Evolutionary conservation across 2,113 vertebrate genomes (phyloP), one percentile per base, ranked within the genome.

Genomic region (Hippocampus guttulatus): DNA sequence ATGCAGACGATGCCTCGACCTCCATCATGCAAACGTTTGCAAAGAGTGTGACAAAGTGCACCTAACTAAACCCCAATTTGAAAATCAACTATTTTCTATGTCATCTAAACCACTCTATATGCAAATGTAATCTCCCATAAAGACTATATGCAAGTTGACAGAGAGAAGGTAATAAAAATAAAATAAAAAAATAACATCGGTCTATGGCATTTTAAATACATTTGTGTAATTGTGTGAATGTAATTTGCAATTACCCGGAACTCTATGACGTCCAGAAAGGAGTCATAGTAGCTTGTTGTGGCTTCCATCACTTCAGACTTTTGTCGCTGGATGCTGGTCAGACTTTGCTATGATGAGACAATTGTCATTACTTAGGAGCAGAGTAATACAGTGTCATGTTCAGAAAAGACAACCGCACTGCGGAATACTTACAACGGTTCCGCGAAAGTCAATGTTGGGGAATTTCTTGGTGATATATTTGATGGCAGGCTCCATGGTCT

Each of bases 401-500:
- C 27, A 21, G 3, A 49, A 1, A 8, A 60, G 33, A 55, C 3
- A 54, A 23, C 3, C 23, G 2, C 25, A 8, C 5, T 23, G 2
- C 25, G 3, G 1, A 55, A 38, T 41, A 81, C 92, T 92, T 77
- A 97, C 96, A 85, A 92, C 93, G 87, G 89, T 93, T 78, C 93
- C 92, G 68, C 95, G 92, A 74, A 93, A 90, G 74, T 97, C 95
- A 64, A 97, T 90, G 80, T 88, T 95, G 54, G 96, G 95, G 71
- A 97, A 97, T 82, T 96, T 97, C 88, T 96, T 96, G 89, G 92
- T 95, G 88, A 98, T 95, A 76, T 95, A 94, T 77, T 96, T 97
- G 73, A 95, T n/a, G 5, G 93, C 93, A 1, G 94, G 12, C 82
- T 98, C 96, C 93, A 94, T 94, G 60, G 71, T 70, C 86, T 96